Evolutionary conservation across 2,797 vertebrate genomes (phyloP).

Genomic region (Protonibea diacanthus): DNA sequence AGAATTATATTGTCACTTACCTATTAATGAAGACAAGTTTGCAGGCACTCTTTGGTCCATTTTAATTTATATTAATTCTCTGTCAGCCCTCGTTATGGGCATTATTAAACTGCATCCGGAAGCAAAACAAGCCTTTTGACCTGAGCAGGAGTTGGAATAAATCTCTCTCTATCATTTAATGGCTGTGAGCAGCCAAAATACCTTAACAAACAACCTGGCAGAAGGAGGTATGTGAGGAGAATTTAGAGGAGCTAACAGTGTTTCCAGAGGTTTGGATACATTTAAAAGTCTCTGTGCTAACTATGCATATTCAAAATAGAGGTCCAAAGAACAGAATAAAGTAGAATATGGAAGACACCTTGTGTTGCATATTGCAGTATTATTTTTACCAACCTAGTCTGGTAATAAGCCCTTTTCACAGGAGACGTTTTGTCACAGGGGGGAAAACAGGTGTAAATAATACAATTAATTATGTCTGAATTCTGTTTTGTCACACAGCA

Average conservation of each 20-base stretch:
- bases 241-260: slow-evolving; percentile 32
- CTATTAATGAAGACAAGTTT: slow-evolving; percentile 86
- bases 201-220: slow-evolving; percentile 68
- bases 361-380: not conserved
- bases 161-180: slow-evolving; percentile 71
- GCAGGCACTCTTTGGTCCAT: slow-evolving; percentile 74
- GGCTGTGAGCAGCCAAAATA: slow-evolving; percentile 59
- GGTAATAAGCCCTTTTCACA: slow-evolving; percentile 5
- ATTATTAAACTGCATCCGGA: slow-evolving; percentile 80
- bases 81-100: slow-evolving; percentile 79
- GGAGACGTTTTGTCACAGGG: not conserved
- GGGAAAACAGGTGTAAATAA: slow-evolving; percentile 5
- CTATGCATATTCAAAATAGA: slow-evolving; percentile 33
- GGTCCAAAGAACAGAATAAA: slow-evolving; percentile 3
- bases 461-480: not conserved
- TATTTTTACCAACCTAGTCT: not conserved
- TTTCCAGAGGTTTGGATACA: slow-evolving; percentile 38
- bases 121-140: slow-evolving; percentile 80
- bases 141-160: slow-evolving; percentile 71
- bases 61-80: slow-evolving; percentile 87
- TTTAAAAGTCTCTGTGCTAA: slow-evolving; percentile 34
- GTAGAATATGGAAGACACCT: not conserved
- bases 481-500: not conserved
- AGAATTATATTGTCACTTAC: slow-evolving; percentile 83
- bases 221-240: slow-evolving; percentile 57